A percentile compares a stretch with the other conserved stretches of the same genome.
These are phyloP conservation scores for Atta colombica DNA, from an alignment of 1,140 invertebrate species.

Conservation along the genomic window DNA sequence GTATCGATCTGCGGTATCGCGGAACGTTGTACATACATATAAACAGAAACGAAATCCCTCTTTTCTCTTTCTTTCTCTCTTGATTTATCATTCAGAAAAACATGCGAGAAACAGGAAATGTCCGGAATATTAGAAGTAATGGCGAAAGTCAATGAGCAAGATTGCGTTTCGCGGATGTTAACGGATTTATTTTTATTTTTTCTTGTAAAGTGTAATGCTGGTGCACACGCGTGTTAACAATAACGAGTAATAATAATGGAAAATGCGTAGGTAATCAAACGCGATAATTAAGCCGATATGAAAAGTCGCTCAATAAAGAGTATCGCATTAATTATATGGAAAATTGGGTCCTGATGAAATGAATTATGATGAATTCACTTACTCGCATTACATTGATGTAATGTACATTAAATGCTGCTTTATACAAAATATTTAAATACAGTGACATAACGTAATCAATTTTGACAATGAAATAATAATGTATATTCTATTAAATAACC, in stretches of 20 bases:
- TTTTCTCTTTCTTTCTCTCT: background rate
- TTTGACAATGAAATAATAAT: no score
- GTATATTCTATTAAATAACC: no score
- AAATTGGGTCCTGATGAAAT: no score
- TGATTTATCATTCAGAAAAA: constrained; percentile 12
- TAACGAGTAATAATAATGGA: background rate
- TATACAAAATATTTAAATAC: no score
- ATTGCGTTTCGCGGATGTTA: background rate
- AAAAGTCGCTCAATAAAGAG: background rate
- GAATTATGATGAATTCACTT: no score
- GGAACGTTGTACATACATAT: background rate
- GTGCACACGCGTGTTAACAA: background rate
- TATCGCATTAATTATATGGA: no score
- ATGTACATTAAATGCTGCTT: no score
- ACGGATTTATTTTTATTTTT: background rate
- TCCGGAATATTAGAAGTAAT: constrained; percentile 10
- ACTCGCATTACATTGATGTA: no score
- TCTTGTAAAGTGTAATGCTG: background rate
- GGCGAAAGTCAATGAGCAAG: background rate
- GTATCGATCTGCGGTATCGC: constrained; percentile 63
- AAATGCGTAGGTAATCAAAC: no score
- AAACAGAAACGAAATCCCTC: constrained; percentile 34
- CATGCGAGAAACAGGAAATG: background rate
- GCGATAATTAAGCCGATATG: background rate
- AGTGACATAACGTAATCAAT: no score